Percentiles rank a stretch among this genome's conserved stretches.
phyloP scores from a whole-genome alignment of 2,113 vertebrate species.

The Grammomys surdaster region DNA sequence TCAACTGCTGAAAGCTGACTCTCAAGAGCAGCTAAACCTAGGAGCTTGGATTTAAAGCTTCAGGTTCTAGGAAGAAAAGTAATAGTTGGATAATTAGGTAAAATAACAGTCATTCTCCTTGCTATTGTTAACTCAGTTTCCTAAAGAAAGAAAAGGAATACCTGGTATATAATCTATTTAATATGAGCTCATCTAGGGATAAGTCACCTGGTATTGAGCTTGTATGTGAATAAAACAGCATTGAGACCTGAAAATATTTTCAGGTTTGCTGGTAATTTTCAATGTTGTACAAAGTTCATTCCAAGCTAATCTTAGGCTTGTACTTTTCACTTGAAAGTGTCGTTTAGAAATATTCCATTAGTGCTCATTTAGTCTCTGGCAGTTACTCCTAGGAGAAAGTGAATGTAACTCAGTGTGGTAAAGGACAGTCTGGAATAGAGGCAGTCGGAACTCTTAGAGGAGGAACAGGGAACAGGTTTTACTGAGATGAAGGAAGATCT shows the following conservation, averaged over 20 bases:
- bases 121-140: slow-evolving; percentile 81
- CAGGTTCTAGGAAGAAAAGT: slow-evolving; percentile 56
- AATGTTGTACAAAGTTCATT: slow-evolving; percentile 60
- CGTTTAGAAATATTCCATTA: slow-evolving; percentile 62
- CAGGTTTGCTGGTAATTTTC: slow-evolving; percentile 66
- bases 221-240: slow-evolving; percentile 48
- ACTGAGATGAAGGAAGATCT: not conserved
- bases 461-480: not conserved
- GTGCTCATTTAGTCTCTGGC: slow-evolving; percentile 43
- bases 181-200: slow-evolving; percentile 50
- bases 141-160: slow-evolving; percentile 79
- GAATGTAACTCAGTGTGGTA: slow-evolving; percentile 34
- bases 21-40: slow-evolving; percentile 62
- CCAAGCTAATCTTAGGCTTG: slow-evolving; percentile 59
- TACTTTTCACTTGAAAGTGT: slow-evolving; percentile 65
- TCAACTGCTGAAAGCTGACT: slow-evolving; percentile 48
- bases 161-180: slow-evolving; percentile 25
- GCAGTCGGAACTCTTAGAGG: slow-evolving; percentile 22
- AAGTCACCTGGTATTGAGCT: slow-evolving; percentile 57
- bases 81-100: slow-evolving; percentile 70
- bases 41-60: slow-evolving; percentile 58
- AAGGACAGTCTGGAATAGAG: slow-evolving; percentile 42
- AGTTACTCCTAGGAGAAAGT: slow-evolving; percentile 34
- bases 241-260: slow-evolving; percentile 71
- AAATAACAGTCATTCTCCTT: slow-evolving; percentile 72